A percentile compares a stretch with the other conserved stretches of the same genome.
These are phyloP conservation scores for Drosophila infuscata DNA, from an alignment of 2,888 invertebrate species.

Conservation along the genomic window DNA sequence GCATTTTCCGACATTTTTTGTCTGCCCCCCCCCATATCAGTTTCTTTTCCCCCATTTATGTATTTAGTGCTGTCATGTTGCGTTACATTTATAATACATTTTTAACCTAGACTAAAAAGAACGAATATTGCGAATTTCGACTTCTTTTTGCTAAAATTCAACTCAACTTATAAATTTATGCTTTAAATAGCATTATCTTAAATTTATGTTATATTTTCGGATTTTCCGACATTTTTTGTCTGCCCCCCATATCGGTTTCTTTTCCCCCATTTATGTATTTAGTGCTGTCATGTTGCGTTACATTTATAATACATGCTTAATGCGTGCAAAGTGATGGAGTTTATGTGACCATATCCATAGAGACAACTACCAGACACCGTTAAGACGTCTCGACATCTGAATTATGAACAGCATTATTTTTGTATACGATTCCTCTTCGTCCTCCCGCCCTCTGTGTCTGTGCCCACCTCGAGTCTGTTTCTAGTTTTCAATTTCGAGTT, in stretches of 20 bases:
- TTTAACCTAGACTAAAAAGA: background rate
- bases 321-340: conserved; percentile 43
- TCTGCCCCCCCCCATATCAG: background rate
- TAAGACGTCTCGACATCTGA: conserved; percentile 54
- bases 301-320: conserved; percentile 35
- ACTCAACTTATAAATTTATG: background rate
- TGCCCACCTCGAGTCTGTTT: conserved; percentile 5
- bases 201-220: background rate
- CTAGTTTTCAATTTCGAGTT: conserved; percentile 38
- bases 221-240: background rate
- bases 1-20: background rate
- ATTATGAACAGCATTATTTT: conserved; percentile 46
- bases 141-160: background rate
- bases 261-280: conserved; percentile 15
- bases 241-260: background rate
- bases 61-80: conserved; percentile 28
- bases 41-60: conserved; percentile 12
- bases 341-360: conserved; percentile 41
- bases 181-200: conserved; percentile 4
- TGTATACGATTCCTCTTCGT: background rate
- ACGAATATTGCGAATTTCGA: background rate
- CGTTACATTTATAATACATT: no score
- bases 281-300: conserved; percentile 27
- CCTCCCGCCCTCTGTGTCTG: background rate
- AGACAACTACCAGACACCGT: conserved; percentile 44